phyloP scores from a whole-genome alignment of 2,113 vertebrate species.

The Otis tarda region DNA sequence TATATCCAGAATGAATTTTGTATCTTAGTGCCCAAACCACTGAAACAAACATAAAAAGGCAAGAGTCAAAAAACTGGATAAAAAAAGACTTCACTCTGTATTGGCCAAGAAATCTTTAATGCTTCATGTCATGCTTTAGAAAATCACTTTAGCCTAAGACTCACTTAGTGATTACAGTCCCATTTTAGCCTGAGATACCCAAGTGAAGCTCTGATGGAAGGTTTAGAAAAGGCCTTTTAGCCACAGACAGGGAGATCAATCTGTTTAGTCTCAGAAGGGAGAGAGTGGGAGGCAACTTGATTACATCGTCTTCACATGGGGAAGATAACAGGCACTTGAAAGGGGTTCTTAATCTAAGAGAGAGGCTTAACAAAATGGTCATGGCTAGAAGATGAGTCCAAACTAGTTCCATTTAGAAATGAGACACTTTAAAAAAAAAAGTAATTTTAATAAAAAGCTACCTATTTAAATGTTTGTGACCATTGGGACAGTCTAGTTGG shows the following conservation, averaged over 20 bases:
- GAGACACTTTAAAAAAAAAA: not conserved
- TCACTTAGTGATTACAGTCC: constrained; percentile 14
- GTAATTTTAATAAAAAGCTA: not conserved
- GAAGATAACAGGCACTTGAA: constrained; percentile 1
- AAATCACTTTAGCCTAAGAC: constrained; percentile 37
- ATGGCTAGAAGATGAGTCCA: not conserved
- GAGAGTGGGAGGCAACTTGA: constrained; percentile 5
- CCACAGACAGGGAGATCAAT: constrained; percentile 43
- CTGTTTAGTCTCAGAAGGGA: constrained; percentile 16
- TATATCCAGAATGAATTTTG: not conserved
- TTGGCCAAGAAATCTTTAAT: constrained; percentile 13
- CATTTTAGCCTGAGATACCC: not conserved
- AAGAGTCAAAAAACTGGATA: not conserved
- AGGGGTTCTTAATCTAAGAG: not conserved
- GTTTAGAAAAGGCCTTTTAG: constrained; percentile 41
- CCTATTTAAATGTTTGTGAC: not conserved
- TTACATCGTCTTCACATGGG: constrained; percentile 3
- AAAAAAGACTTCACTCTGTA: not conserved
- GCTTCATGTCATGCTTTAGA: not conserved
- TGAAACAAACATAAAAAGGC: not conserved
- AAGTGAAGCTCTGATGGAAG: constrained; percentile 26
- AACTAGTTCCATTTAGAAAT: not conserved
- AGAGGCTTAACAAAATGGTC: not conserved
- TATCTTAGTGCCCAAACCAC: not conserved
- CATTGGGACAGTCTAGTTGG: not conserved